Percentiles rank a stretch among this genome's conserved stretches.
Evolutionary conservation across 1,140 invertebrate genomes (phyloP).

Genomic region (Hyles vespertilio): DNA sequence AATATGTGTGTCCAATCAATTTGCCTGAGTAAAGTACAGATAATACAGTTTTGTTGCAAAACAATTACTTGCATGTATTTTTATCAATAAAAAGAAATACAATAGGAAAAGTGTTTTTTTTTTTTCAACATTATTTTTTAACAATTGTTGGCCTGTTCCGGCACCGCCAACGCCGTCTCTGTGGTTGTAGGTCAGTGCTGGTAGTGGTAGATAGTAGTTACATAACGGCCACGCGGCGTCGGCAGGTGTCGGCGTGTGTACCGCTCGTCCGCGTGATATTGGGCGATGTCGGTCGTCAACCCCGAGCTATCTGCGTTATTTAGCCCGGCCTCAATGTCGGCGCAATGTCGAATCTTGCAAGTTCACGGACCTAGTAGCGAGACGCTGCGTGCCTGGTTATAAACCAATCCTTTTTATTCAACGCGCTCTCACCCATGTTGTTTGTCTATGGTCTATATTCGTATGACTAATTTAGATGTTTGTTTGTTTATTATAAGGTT

Average conservation of each 20-base stretch:
- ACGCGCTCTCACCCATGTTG: constrained; percentile 1
- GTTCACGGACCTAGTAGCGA: constrained; percentile 59
- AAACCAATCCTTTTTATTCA: constrained; percentile 1
- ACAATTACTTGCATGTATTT: too few species aligned
- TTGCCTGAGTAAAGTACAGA: too few species aligned
- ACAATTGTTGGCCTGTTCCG: background rate
- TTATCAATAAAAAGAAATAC: too few species aligned
- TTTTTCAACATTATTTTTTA: too few species aligned
- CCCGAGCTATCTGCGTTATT: constrained; percentile 65
- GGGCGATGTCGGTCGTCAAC: constrained; percentile 64
- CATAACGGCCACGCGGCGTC: constrained; percentile 41
- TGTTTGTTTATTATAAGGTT: too few species aligned
- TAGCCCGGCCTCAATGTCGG: constrained; percentile 66
- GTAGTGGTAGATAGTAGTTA: constrained; percentile 29
- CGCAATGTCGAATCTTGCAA: constrained; percentile 67
- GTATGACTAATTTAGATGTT: background rate
- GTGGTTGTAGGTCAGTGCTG: constrained; percentile 34
- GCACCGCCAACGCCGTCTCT: background rate
- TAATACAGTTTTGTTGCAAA: too few species aligned
- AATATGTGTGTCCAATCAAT: too few species aligned
- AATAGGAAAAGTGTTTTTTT: too few species aligned
- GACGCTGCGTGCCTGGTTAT: constrained; percentile 41
- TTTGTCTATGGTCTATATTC: too few species aligned
- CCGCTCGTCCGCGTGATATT: constrained; percentile 61
- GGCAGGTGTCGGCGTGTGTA: constrained; percentile 43